Conservation (phyloP, 92 coral and sea anemone species). For the Phenganax stokvisi region DNA sequence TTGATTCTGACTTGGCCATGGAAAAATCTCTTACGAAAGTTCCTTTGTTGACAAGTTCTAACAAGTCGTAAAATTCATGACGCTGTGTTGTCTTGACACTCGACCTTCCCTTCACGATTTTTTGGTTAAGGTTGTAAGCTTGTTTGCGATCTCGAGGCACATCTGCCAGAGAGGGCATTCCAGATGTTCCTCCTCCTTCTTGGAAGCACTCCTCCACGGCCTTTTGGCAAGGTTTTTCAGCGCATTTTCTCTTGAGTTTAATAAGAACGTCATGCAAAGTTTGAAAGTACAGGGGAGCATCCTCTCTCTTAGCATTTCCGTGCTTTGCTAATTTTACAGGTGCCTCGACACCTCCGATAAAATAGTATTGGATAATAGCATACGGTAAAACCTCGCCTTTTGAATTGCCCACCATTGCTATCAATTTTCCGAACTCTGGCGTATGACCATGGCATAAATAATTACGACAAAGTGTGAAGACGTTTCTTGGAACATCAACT, state of each 20-base stretch:
- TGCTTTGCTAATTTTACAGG: constrained; percentile 49
- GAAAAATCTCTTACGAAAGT: constrained; percentile 1
- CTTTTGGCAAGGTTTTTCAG: constrained; percentile 38
- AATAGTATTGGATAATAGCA: background rate
- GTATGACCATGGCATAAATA: constrained; percentile 49
- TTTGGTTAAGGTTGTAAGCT: no score
- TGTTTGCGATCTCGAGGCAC: no score
- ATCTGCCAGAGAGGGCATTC: no score
- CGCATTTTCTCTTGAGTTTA: constrained; percentile 40
- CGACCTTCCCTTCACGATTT: no score
- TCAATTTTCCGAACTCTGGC: constrained; percentile 48
- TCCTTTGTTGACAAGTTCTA: background rate
- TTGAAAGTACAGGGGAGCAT: constrained; percentile 49
- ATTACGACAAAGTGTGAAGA: constrained; percentile 45
- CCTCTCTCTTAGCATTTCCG: constrained; percentile 24
- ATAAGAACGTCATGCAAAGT: constrained; percentile 49
- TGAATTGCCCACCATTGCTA: background rate
- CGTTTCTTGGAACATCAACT: background rate
- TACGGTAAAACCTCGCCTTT: no score
- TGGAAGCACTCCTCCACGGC: constrained; percentile 37
- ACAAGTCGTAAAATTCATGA: no score
- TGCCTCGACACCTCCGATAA: constrained; percentile 49
- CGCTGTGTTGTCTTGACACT: no score
- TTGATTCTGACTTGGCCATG: background rate
- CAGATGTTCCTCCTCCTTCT: constrained; percentile 42